A percentile compares a stretch with the other conserved stretches of the same genome.
Evolutionary conservation across 2,113 vertebrate genomes (phyloP).

Genomic region (Amblyopsis rosae): DNA sequence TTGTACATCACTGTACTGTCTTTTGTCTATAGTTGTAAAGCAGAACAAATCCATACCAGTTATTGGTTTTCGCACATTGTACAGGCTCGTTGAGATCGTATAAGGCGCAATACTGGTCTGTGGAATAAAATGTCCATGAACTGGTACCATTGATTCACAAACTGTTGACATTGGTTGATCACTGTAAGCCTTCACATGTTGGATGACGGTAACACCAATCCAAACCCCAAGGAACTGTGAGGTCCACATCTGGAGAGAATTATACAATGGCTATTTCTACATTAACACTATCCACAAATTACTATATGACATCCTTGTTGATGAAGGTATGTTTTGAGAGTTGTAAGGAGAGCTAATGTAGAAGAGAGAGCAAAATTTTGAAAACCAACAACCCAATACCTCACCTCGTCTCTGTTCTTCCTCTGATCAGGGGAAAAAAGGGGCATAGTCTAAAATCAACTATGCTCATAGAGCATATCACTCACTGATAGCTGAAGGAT

Average conservation of each 20-base stretch:
- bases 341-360: too few relatives aligned
- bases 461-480: too few relatives aligned
- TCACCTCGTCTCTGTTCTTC: too few relatives aligned
- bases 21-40: background rate
- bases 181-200: background rate
- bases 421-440: too few relatives aligned
- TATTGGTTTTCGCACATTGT: background rate
- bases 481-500: too few relatives aligned
- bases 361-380: too few relatives aligned
- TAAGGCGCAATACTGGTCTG: background rate
- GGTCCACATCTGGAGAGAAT: constrained; percentile 45
- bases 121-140: rapidly evolving
- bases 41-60: constrained; percentile 32
- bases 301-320: too few relatives aligned
- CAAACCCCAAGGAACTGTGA: constrained; percentile 18
- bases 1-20: background rate
- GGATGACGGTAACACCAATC: constrained; percentile 25
- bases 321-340: too few relatives aligned
- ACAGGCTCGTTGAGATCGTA: rapidly evolving
- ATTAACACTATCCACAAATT: background rate
- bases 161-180: rapidly evolving
- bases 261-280: too few relatives aligned
- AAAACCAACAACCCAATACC: too few relatives aligned
- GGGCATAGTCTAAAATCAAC: too few relatives aligned
- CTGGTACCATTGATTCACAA: constrained; percentile 16